Conservation (phyloP, 92 coral and sea anemone genomes). For the Epizoanthus illoricatus region DNA sequence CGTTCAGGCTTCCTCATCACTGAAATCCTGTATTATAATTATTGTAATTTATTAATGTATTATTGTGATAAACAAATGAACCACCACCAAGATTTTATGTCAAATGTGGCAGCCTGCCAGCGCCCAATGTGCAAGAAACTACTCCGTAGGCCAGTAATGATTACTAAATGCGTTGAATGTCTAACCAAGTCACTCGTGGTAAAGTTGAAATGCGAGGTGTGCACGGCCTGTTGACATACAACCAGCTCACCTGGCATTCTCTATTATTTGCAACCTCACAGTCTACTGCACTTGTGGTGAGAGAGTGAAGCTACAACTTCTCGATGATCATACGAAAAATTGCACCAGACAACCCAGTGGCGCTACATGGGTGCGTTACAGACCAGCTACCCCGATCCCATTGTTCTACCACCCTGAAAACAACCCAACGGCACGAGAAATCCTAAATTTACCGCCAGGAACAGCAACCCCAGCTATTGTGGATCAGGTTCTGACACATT, state of each 20-base stretch:
- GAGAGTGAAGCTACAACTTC: not conserved
- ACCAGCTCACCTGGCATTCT: not conserved
- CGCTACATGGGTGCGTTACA: not conserved
- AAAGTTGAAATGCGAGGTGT: not conserved
- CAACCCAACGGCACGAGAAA: slow-evolving; percentile 1
- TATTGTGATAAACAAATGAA: too few relatives aligned
- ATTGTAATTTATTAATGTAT: too few relatives aligned
- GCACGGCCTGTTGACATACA: not conserved
- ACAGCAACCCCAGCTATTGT: not conserved
- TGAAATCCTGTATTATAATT: too few relatives aligned
- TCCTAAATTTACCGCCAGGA: not conserved
- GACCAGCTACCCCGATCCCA: not conserved
- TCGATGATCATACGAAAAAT: not conserved
- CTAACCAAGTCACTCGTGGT: not conserved
- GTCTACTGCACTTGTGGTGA: not conserved
- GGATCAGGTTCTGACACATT: not conserved
- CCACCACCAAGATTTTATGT: too few relatives aligned
- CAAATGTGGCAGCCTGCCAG: slow-evolving; percentile 7
- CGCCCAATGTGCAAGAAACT: not conserved
- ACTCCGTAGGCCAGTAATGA: not conserved
- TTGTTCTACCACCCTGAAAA: not conserved
- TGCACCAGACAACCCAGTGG: slow-evolving; percentile 6
- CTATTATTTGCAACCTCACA: not conserved
- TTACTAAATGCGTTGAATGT: not conserved
- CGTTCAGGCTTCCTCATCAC: too few relatives aligned